These are phyloP conservation scores for Porites australiensis DNA, from an alignment of 64 coral and sea anemone species.

Conservation along the genomic window DNA sequence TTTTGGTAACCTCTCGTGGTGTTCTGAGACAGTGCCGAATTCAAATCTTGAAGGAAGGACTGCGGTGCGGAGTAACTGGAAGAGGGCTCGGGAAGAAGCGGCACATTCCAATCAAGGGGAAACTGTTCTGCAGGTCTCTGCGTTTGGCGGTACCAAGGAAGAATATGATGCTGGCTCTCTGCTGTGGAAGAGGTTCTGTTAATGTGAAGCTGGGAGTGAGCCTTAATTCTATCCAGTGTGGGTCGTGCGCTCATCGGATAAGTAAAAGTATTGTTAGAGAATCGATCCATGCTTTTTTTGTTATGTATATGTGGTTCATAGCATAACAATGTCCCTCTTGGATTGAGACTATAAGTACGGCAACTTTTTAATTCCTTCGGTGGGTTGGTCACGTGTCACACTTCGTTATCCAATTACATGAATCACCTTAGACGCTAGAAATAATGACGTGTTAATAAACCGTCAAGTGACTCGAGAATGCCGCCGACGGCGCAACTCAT, in stretches of 20 bases:
- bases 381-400: slow-evolving; percentile 42
- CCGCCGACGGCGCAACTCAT: background rate
- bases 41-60: slow-evolving; percentile 15
- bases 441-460: slow-evolving; percentile 60
- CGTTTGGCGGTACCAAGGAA: slow-evolving; percentile 14
- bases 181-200: background rate
- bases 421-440: slow-evolving; percentile 16
- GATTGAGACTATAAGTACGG: background rate
- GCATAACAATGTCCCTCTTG: slow-evolving; percentile 42
- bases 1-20: slow-evolving; percentile 7
- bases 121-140: background rate
- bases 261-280: background rate
- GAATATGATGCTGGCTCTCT: background rate
- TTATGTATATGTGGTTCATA: slow-evolving; percentile 21
- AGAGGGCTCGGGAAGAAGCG: background rate
- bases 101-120: slow-evolving; percentile 24
- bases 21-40: background rate
- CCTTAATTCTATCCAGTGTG: background rate
- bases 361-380: slow-evolving; percentile 33
- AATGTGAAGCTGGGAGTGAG: background rate
- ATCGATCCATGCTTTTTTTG: slow-evolving; percentile 12
- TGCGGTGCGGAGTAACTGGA: background rate
- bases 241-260: background rate
- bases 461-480: slow-evolving; percentile 25
- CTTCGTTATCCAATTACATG: slow-evolving; percentile 56